Conservation (phyloP, 2,113 vertebrate species). For the Turnix velox region DNA sequence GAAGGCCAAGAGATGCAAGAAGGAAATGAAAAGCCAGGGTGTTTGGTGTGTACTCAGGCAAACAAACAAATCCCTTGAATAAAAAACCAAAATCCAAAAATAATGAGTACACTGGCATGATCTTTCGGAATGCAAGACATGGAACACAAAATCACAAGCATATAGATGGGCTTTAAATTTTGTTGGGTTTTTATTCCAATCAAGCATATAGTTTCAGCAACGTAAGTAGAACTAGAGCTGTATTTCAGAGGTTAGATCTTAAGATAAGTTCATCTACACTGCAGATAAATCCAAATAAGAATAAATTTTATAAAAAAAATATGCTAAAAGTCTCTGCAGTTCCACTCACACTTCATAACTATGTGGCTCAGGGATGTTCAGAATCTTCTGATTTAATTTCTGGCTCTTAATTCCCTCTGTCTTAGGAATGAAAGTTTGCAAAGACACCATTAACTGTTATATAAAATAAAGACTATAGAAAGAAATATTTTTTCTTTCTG, state of each 20-base stretch:
- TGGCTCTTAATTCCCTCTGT: neutral
- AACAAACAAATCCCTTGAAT: neutral
- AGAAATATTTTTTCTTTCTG: neutral
- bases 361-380: neutral
- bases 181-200: neutral
- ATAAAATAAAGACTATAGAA: neutral
- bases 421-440: neutral
- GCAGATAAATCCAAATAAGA: neutral
- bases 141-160: neutral
- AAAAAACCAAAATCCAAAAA: neutral
- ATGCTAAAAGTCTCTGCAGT: neutral
- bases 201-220: neutral
- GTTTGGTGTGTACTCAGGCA: neutral
- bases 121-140: neutral
- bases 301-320: neutral
- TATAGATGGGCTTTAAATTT: neutral
- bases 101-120: neutral
- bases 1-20: neutral
- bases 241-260: neutral
- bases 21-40: neutral
- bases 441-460: neutral
- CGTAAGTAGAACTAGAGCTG: neutral
- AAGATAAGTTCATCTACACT: neutral
- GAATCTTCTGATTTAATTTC: neutral
- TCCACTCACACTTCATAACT: neutral